Evolutionary conservation across 1,140 invertebrate genomes (phyloP), one percentile per base, ranked within the genome.

Genomic region (Acromyrmex echinatior): DNA sequence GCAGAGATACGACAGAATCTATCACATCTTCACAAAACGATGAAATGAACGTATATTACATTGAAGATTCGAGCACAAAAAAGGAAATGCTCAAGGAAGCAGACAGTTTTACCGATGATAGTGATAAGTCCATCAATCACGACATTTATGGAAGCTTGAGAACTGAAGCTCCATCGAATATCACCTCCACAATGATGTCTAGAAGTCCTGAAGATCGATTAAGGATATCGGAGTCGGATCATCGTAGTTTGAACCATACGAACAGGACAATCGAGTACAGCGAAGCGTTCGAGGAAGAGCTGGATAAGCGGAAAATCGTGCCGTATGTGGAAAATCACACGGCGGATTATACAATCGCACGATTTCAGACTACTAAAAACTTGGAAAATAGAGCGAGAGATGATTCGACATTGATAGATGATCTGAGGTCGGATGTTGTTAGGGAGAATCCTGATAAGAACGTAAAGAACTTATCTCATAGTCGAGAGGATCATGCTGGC

Each of bases 1-100:
- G 89, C 65, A 77, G 78, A 84, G 63, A 73, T 39, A 14, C 49
- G 25, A 88, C 90, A 7, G 87, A 92, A 9, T 63, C 87, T 7
- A 86, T 78, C 16, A 92, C 89, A 3, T 91, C 90, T 7, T 68
- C 88, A 5, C 91, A 92, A 62, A 89, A 91, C 56, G 18, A 31
- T 49, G 70, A 16, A 16, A 62, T 77, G n/a, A 74, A 82, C n/a
- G 10, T 87, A 14, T 87, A 76, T 49, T 88, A 88, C 0, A 28
- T 91, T 31, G 73, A 78, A 10, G 84, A 91, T n/a, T 76, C 87
- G 9, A 90, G 53, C 60, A 74, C 81, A 25, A 79, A 53, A 18
- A 84, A 77, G 49, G 62, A 73, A 14, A 51, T 58, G 3, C 60
- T 58, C n/a, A 31, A 65, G 49, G 53, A 65, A 18, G 18, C 39